Conservation (phyloP, 2,888 invertebrate species). For the Cheilosia pagana region DNA sequence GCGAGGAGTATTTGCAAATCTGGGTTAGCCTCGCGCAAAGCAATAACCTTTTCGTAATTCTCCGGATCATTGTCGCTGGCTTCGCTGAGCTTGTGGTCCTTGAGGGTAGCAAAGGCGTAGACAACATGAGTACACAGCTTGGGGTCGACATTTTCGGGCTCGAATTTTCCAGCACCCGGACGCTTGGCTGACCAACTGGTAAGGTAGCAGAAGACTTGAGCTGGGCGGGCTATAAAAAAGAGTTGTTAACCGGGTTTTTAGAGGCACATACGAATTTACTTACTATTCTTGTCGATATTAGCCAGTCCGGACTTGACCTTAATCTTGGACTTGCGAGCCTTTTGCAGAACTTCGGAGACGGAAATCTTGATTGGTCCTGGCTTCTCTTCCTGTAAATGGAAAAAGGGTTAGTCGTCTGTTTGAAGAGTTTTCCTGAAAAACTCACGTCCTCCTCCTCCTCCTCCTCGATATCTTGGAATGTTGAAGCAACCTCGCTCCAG, state of each 20-base stretch:
- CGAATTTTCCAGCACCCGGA: constrained; percentile 93
- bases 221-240: constrained; percentile 88
- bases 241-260: background rate
- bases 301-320: constrained; percentile 85
- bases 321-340: constrained; percentile 88
- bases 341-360: constrained; percentile 88
- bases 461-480: constrained; percentile 84
- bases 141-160: constrained; percentile 94
- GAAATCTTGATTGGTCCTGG: constrained; percentile 91
- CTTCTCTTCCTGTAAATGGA: constrained; percentile 86
- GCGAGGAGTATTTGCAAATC: constrained; percentile 93
- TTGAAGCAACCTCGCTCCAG: constrained; percentile 91
- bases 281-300: constrained; percentile 87
- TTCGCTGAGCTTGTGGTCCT: constrained; percentile 92
- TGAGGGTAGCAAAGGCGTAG: constrained; percentile 96
- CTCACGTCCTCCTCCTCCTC: constrained; percentile 78
- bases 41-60: constrained; percentile 93
- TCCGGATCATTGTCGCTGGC: constrained; percentile 92
- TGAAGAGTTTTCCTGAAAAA: background rate
- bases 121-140: constrained; percentile 96
- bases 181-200: constrained; percentile 98
- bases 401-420: background rate
- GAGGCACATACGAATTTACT: constrained; percentile 79
- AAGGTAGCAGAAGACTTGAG: constrained; percentile 96
- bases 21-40: constrained; percentile 93